Base-by-base conservation (phyloP, 2,888 invertebrate genomes). In the Sesamia inferens region DNA sequence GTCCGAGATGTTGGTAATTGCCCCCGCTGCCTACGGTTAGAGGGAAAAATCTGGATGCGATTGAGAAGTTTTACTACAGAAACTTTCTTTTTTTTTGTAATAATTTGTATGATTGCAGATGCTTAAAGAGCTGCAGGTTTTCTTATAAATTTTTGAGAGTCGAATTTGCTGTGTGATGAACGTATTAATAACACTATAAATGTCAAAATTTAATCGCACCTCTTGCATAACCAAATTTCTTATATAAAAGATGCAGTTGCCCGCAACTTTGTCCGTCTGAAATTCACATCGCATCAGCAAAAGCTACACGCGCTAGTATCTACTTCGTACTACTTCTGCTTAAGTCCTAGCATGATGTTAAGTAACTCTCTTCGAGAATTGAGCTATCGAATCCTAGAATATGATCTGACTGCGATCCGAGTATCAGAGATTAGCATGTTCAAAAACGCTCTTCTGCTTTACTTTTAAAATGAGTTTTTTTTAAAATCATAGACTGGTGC, bases 1-100 rank as follows among this genome's bases (percentile, higher is more conserved):
- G 95, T 95, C 95, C 95, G 94, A 95, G 95, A 94, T 94, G 93
- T 92, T 92, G 93, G 93, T 96, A 96, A 96, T 96, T 96, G 95
- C 95, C 95, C 92, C 93, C 88, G 91, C 91, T 89, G 89, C 78
- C 85, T 85, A 87, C 91, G 88, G 87, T 88, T 80, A 86, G 72
- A 73, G 71, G 71, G 76, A 78, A 88, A 89, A 89, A 88, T 86
- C 88, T 88, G 82, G 88, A 88, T 88, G 85, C 85, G 89, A 90
- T 89, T 83, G 79, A 78, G 76, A 80, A 44, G 68, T 79, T 78
- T 68, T 70, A 69, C 48, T 39, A 22, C 48, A 6, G 2, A 8
- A 57, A 59, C 24, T 48, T 51, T 42, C 31, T 31, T 31, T 59
- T 76, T 76, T 62, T 71, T 76, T 55, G 31, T 57, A 13, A 31